phyloP scores from a whole-genome alignment of 35 echinoderm and acorn worm genomes.

The Eucidaris tribuloides region DNA sequence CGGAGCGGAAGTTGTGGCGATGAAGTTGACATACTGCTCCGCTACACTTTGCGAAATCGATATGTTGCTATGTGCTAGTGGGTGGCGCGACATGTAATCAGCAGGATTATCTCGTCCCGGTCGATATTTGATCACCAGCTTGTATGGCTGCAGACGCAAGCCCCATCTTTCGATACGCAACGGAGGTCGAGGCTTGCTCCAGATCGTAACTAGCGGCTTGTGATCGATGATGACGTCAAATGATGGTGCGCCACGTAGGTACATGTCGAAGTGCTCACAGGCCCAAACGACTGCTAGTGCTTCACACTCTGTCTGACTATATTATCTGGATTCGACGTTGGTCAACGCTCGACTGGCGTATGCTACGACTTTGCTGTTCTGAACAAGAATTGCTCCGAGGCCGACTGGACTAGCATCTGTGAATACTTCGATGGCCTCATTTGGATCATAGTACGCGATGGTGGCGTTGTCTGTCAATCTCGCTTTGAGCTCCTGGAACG shows the following conservation, averaged over 20 bases:
- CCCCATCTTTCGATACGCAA: constrained; percentile 34
- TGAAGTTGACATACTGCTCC: background rate
- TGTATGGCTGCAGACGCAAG: constrained; percentile 28
- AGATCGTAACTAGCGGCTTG: constrained; percentile 40
- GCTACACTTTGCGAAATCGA: background rate
- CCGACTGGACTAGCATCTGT: constrained; percentile 66
- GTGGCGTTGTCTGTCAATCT: constrained; percentile 2
- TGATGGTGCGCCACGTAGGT: constrained; percentile 13
- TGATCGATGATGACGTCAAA: constrained; percentile 46
- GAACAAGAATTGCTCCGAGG: constrained; percentile 43
- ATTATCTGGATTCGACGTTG: constrained; percentile 37
- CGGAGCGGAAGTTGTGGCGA: constrained; percentile 13
- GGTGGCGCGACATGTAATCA: constrained; percentile 33
- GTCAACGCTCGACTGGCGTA: constrained; percentile 44
- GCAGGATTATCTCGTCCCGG: constrained; percentile 31
- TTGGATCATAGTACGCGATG: constrained; percentile 29
- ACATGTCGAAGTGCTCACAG: constrained; percentile 59
- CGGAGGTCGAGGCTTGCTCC: background rate
- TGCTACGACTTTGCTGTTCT: constrained; percentile 25
- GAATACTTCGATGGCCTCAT: constrained; percentile 19
- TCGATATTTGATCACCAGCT: background rate
- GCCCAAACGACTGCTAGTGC: constrained; percentile 56
- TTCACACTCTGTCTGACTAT: constrained; percentile 55
- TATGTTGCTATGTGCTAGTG: no score
- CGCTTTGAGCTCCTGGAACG: constrained; percentile 3